Percentiles rank a stretch among this genome's conserved stretches.
Conservation (phyloP, 2,113 vertebrate genomes). For the Bettongia penicillata region DNA sequence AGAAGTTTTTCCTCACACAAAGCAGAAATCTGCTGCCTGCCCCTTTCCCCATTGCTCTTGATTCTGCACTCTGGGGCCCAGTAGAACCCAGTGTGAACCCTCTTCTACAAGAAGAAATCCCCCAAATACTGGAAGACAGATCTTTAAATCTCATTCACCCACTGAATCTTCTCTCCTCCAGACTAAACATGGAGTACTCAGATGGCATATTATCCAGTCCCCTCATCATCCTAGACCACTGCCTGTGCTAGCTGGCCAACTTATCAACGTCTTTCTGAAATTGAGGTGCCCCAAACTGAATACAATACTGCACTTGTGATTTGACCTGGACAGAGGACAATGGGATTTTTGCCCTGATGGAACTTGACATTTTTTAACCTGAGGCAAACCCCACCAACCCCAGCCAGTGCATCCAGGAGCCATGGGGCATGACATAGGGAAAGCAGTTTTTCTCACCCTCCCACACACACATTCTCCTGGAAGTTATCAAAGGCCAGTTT, state of each 20-base stretch:
- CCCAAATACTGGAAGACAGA: background rate
- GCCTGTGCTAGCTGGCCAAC: background rate
- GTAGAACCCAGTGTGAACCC: background rate
- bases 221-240: too few relatives aligned
- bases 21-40: background rate
- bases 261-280: background rate
- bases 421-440: too few relatives aligned
- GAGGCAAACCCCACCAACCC: background rate
- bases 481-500: background rate
- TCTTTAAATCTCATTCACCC: background rate
- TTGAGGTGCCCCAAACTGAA: background rate
- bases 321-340: background rate
- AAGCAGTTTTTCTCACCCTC: background rate
- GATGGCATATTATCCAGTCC: background rate
- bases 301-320: too few relatives aligned
- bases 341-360: background rate
- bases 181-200: background rate
- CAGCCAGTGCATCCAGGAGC: background rate
- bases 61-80: background rate
- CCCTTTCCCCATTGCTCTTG: background rate
- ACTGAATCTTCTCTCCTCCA: too few relatives aligned
- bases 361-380: background rate
- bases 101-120: background rate
- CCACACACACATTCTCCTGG: background rate
- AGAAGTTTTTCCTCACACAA: background rate